Base-by-base conservation (phyloP, 2,113 vertebrate species). In the Oryzias melastigma region DNA sequence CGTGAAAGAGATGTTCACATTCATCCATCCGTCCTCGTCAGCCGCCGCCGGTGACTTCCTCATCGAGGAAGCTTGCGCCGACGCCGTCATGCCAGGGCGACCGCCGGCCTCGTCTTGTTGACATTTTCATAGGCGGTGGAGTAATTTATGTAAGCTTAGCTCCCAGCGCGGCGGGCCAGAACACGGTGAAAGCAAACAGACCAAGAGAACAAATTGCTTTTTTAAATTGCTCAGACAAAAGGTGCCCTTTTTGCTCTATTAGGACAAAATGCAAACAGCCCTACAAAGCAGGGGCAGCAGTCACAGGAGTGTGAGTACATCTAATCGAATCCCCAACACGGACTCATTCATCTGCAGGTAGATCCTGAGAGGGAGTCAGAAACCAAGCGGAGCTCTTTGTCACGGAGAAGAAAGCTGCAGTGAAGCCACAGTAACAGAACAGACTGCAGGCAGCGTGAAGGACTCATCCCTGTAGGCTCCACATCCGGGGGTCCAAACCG, bases 121-220 rank as follows among this genome's bases (percentile, higher is more conserved):
- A 88, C 85, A 88, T 88, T 87, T 87, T 87, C 85, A 77, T 86
- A 77, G 83, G 84, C 75, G 75, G 71, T 66, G 63, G 63, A 73
- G 81, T 88, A 85, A 90, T 88, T 85, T 87, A 86, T 83, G 88
- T 83, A 79, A 83, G 84, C 85, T 85, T 84, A 81, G 83, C 71
- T 85, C 80, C 77, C 82, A 54, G 81, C 72, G 87, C 85, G 80
- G 61, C 60, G 66, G 76, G 79, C 79, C 82, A 83, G 82, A 86
- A 84, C 87, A 81, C 84, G 55, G 85, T 69, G 52, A 88, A 83
- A 85, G 86, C 88, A 88, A 90, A 90, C 86, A 86, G 64, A 81
- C 77, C 71, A 86, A 84, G 65, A 81, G 81, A 85, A 88, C 86
- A 88, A 88, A 88, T 90, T 88, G 85, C 86, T 87, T 87, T 90